Evolutionary conservation across 2,888 invertebrate genomes (phyloP), one percentile per base, ranked within the genome.

Genomic region (Ecdyonurus torrentis): DNA sequence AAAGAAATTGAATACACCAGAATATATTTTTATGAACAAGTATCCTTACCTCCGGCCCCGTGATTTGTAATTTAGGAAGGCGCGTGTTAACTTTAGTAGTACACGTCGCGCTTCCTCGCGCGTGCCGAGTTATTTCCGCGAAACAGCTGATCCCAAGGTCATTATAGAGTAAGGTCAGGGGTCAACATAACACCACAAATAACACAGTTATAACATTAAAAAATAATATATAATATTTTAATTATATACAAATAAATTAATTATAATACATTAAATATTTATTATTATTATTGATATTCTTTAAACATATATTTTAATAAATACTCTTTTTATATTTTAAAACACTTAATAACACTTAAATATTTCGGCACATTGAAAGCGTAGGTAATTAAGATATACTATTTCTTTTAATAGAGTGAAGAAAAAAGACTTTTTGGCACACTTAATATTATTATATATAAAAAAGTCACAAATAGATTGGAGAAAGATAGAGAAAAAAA

Each of bases 21-120:
- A n/a, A n/a, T n/a, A n/a, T n/a, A n/a, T n/a, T n/a, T n/a, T n/a
- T n/a, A n/a, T n/a, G n/a, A n/a, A n/a, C n/a, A n/a, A n/a, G n/a
- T n/a, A 37, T 37, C 15, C 55, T 55, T n/a, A 55, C 55, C 55
- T 55, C 55, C 5, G 55, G 55, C 55, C 55, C 55, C 19, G 55
- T 55, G 55, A 55, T 22, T 22, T 55, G 19, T 5, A 55, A 7
- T 22, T 55, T 55, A n/a, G 55, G 55, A 55, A 55, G 55, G 5
- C 55, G 55, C 55, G 55, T 55, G 55, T n/a, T 20, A 7, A n/a
- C 55, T 10, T 5, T n/a, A n/a, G 55, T n/a, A 20, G 55, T n/a
- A 22, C 55, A 55, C n/a, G 55, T 18, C 55, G 55, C 55, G 55
- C 55, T 55, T 55, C 55, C 55, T n/a, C 22, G n/a, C 55, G n/a